Base-by-base conservation (phyloP, 2,797 vertebrate species). In the Coranthus polyacanthus region DNA sequence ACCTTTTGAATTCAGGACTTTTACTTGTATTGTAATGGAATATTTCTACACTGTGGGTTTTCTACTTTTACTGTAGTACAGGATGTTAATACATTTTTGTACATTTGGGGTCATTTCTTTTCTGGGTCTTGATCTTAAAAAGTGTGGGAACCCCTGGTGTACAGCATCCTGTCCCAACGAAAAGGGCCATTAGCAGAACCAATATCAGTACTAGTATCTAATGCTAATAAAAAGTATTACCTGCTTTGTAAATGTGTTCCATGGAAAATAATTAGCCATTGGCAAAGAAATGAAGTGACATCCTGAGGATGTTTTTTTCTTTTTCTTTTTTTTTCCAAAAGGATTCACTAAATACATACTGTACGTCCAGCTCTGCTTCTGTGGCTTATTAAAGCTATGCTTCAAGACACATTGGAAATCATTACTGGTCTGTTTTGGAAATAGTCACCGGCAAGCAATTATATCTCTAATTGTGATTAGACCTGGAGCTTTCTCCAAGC, bases 401-500 rank as follows among this genome's bases (percentile, higher is more conserved):
- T 53, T 70, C 42, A 16, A 69, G 54, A 71, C 56, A 24, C 42
- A 58, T 39, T 73, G 54, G 36, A 81, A 84, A 78, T 81, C 61
- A 73, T 72, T 55, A 50, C n/a, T 50, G 8, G n/a, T 54, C 50
- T 78, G 36, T 72, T 81, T 72, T 72, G 50, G 75, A 71, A 81
- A 63, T 58, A 61, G 69, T 68, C 65, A 66, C 59, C 21, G 44
- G 49, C 53, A 76, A 72, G 72, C 66, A 75, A 68, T 80, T 77
- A 74, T 75, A 69, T 59, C 54, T n/a, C 34, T 72, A 67, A 80
- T 68, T 83, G 72, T 68, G 70, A 70, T 78, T 63, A 62, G 69
- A 61, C 32, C 18, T 26, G 54, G 51, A 60, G 58, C 67, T 65
- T 66, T 69, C 64, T 63, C 54, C 20, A 0, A 69, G 47, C 42